Evolutionary conservation across 2,797 vertebrate genomes (phyloP).

Genomic region (Diplodus sargus): DNA sequence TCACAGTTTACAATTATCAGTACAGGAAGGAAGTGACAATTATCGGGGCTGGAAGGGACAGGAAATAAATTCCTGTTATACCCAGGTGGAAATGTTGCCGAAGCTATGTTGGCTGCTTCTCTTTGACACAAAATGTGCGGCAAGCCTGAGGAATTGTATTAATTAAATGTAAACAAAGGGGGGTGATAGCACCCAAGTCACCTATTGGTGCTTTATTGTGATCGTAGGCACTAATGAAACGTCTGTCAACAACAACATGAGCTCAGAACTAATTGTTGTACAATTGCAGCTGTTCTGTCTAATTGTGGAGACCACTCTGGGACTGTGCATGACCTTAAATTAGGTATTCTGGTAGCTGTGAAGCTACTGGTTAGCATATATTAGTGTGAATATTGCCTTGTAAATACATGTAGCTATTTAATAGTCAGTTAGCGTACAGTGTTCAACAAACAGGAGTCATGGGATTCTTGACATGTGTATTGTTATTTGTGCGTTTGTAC

Average conservation of each 20-base stretch:
- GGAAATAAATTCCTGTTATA: constrained; percentile 13
- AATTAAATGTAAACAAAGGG: constrained; percentile 16
- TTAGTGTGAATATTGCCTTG: not conserved
- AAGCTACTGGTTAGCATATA: not conserved
- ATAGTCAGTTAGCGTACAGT: not conserved
- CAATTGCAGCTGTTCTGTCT: constrained; percentile 20
- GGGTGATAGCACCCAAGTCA: constrained; percentile 5
- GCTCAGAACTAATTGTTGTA: constrained; percentile 19
- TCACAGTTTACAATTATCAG: constrained; percentile 10
- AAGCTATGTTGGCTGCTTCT: constrained; percentile 13
- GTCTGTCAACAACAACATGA: not conserved
- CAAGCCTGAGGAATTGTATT: not conserved
- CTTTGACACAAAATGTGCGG: constrained; percentile 5
- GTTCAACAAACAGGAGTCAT: constrained; percentile 30
- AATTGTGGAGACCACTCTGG: constrained; percentile 1
- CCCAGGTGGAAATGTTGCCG: not conserved
- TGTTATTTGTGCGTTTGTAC: not conserved
- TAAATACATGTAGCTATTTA: constrained; percentile 6
- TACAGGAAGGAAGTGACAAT: not conserved
- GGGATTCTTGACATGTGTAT: not conserved
- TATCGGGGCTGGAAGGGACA: not conserved
- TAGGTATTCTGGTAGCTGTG: not conserved
- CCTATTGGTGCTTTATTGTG: not conserved
- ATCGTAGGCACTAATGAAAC: not conserved
- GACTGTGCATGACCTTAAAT: constrained; percentile 19